Percentiles rank a stretch among this genome's conserved stretches.
phyloP scores from a whole-genome alignment of 2,113 vertebrate species.

The Gobiocypris rarus region DNA sequence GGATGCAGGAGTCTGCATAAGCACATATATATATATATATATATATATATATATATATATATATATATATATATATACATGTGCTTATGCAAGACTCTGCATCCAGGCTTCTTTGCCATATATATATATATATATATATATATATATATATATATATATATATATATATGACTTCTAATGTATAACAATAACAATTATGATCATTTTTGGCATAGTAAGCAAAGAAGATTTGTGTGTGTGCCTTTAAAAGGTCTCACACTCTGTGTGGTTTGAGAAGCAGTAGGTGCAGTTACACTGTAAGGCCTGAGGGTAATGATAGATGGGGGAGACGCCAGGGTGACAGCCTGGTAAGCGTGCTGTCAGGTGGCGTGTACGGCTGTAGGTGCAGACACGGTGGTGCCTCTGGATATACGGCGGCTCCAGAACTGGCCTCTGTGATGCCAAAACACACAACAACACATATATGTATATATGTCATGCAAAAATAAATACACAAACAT shows the following conservation, averaged over 20 bases:
- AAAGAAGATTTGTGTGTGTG: neutral
- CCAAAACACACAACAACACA: neutral
- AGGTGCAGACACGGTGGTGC: slow-evolving; percentile 75
- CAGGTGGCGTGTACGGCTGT: slow-evolving; percentile 68
- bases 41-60: no score
- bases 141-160: no score
- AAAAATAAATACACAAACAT: neutral
- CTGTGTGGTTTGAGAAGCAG: slow-evolving; percentile 75
- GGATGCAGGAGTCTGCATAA: no score
- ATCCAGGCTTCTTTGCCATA: no score
- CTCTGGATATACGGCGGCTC: slow-evolving; percentile 74
- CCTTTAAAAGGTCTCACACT: slow-evolving; percentile 76
- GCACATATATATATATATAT: no score
- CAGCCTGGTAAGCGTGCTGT: slow-evolving; percentile 73
- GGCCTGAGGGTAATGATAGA: slow-evolving; percentile 77
- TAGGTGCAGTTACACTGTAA: slow-evolving; percentile 73
- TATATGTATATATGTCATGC: no score
- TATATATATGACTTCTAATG: neutral
- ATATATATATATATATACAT: no score
- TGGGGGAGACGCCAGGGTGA: slow-evolving; percentile 68
- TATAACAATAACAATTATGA: neutral
- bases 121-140: no score
- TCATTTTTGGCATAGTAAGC: neutral
- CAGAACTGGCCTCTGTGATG: slow-evolving; percentile 68
- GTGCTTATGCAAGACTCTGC: no score